Evolutionary conservation across 2,797 vertebrate genomes (phyloP).

Genomic region (Knipowitschia caucasica): DNA sequence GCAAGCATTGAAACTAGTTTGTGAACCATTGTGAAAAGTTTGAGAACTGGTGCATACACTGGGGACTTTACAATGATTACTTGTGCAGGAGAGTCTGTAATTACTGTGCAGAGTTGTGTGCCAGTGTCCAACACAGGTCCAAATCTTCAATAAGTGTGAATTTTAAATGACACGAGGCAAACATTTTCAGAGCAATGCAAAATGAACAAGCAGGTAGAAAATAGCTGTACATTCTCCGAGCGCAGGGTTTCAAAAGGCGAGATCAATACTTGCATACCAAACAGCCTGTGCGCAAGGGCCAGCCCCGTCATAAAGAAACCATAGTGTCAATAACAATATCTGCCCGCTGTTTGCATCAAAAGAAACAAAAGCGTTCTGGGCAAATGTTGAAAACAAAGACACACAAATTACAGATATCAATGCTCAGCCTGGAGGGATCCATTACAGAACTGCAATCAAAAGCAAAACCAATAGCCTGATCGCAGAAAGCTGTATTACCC

Average conservation of each 20-base stretch:
- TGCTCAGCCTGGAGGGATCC: constrained; percentile 37
- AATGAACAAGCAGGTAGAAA: constrained; percentile 27
- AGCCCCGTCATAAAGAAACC: constrained; percentile 40
- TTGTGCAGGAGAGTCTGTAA: not conserved
- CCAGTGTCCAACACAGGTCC: not conserved
- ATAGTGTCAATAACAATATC: constrained; percentile 34
- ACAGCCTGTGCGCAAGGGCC: constrained; percentile 28
- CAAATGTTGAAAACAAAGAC: constrained; percentile 42
- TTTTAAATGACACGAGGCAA: constrained; percentile 6
- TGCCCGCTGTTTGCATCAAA: constrained; percentile 20
- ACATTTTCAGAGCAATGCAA: constrained; percentile 15
- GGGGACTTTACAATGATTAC: not conserved
- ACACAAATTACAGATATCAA: constrained; percentile 43
- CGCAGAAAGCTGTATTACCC: constrained; percentile 33
- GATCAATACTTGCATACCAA: constrained; percentile 44
- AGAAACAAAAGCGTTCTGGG: constrained; percentile 23
- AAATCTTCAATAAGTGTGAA: constrained; percentile 7
- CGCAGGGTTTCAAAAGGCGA: constrained; percentile 24
- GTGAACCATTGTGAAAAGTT: too few relatives aligned
- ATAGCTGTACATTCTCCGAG: constrained; percentile 19
- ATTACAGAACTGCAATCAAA: constrained; percentile 45
- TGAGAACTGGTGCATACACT: too few relatives aligned
- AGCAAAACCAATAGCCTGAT: constrained; percentile 44
- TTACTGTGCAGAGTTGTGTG: not conserved
- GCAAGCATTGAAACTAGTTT: too few relatives aligned